Evolutionary conservation across 2,797 vertebrate species (phyloP).

Genomic region (Rhinogobio ventralis): DNA sequence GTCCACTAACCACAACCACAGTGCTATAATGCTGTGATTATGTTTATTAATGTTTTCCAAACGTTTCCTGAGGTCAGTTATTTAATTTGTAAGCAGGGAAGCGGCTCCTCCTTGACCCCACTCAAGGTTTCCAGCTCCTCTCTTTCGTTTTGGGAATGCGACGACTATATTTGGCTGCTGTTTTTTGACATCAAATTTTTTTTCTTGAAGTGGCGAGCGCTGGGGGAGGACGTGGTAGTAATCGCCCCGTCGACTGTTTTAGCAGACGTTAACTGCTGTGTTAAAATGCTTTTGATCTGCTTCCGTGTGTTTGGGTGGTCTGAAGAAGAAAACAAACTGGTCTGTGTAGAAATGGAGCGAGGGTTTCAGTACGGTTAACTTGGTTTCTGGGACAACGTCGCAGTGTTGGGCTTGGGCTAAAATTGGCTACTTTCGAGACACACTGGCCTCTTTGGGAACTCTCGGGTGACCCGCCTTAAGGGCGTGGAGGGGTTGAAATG

Average conservation of each 20-base stretch:
- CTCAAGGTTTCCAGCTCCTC: constrained; percentile 11
- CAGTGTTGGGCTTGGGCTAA: constrained; percentile 37
- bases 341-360: constrained; percentile 28
- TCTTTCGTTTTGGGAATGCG: neutral
- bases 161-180: constrained; percentile 36
- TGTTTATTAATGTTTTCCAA: neutral
- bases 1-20: neutral
- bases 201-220: constrained; percentile 25
- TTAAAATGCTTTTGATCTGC: constrained; percentile 53
- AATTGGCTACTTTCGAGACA: constrained; percentile 47
- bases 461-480: constrained; percentile 51
- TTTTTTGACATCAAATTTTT: constrained; percentile 34
- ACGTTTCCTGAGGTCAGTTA: constrained; percentile 2
- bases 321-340: constrained; percentile 51
- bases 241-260: constrained; percentile 28
- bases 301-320: constrained; percentile 63
- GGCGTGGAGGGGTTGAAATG: constrained; percentile 50
- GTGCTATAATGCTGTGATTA: neutral
- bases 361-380: constrained; percentile 28
- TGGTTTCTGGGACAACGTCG: constrained; percentile 46
- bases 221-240: constrained; percentile 31
- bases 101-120: neutral
- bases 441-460: constrained; percentile 46
- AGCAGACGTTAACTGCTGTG: constrained; percentile 8
- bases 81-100: constrained; percentile 25